Evolutionary conservation across 2,797 vertebrate genomes (phyloP).

Genomic region (Otus scops): DNA sequence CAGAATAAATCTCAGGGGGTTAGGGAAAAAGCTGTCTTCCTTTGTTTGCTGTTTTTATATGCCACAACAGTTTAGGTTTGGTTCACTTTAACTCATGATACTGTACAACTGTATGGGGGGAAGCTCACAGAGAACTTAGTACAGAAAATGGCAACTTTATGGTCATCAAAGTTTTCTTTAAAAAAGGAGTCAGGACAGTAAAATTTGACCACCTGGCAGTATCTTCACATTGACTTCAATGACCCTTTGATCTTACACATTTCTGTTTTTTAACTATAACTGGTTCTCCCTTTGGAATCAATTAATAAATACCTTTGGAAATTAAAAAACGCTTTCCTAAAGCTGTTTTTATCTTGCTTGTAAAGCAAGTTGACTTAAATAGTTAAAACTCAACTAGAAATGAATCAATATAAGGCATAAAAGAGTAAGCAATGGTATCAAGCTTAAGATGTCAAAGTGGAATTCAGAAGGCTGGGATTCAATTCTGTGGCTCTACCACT

Average conservation of each 20-base stretch:
- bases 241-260: background rate
- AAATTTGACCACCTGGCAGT: background rate
- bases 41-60: constrained; percentile 58
- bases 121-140: background rate
- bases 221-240: background rate
- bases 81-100: constrained; percentile 21
- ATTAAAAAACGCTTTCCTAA: background rate
- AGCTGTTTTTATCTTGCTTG: background rate
- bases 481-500: background rate
- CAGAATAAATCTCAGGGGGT: constrained; percentile 61
- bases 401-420: background rate
- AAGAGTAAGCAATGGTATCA: background rate
- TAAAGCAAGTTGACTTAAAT: background rate
- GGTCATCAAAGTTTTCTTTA: background rate
- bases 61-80: constrained; percentile 43
- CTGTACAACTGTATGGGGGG: background rate
- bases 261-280: background rate
- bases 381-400: background rate
- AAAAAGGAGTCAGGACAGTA: background rate
- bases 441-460: background rate
- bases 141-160: background rate
- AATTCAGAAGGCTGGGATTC: background rate
- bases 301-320: background rate
- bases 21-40: constrained; percentile 36
- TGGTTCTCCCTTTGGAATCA: background rate